These are phyloP conservation scores for Saccostrea cuccullata DNA, from an alignment of 1,140 invertebrate species.

Conservation along the genomic window DNA sequence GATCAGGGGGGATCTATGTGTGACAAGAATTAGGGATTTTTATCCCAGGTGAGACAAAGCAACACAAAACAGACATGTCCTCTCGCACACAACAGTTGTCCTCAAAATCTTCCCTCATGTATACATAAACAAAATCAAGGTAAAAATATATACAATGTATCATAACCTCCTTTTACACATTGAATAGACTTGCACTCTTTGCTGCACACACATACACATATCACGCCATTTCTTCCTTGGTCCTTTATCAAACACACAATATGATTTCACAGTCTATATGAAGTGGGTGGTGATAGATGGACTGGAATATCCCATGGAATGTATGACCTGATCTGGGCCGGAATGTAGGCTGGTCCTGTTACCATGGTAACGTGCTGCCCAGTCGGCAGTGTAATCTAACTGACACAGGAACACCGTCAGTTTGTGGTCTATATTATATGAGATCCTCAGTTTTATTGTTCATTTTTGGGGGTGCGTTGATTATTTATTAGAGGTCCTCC, in stretches of 20 bases:
- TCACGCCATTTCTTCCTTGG: neutral
- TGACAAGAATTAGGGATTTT: neutral
- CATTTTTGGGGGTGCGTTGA: neutral
- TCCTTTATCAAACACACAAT: neutral
- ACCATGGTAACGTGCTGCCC: slow-evolving; percentile 25
- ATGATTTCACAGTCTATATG: neutral
- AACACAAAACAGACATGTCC: neutral
- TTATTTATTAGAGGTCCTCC: slow-evolving; percentile 4
- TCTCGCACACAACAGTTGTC: neutral
- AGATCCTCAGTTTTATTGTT: slow-evolving; percentile 3
- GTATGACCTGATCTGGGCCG: slow-evolving; percentile 1
- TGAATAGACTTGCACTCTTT: neutral
- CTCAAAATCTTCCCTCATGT: neutral
- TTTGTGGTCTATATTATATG: neutral
- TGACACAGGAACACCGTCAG: slow-evolving; percentile 9
- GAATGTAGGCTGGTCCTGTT: slow-evolving; percentile 24
- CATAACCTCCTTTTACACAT: neutral
- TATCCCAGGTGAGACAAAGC: neutral
- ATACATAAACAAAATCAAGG: neutral
- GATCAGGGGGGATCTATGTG: neutral
- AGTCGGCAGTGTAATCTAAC: neutral
- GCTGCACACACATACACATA: neutral
- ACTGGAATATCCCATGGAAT: slow-evolving; percentile 22
- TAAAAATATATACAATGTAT: neutral
- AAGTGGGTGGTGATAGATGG: neutral